Evolutionary conservation across 2,888 invertebrate genomes (phyloP).

Genomic region (Amphipoea oculea): DNA sequence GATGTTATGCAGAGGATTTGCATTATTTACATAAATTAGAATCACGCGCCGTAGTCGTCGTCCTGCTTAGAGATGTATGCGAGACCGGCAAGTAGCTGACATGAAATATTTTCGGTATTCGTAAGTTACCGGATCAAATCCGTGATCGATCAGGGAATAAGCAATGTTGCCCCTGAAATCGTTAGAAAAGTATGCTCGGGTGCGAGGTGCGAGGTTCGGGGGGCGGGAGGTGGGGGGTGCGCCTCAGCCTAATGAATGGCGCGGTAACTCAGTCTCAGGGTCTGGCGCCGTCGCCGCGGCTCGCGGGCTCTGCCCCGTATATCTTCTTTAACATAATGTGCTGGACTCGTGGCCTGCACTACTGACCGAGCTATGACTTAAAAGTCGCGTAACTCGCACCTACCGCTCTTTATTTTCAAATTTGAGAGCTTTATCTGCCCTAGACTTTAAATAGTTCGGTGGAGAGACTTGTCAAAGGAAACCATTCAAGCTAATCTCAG

Average conservation of each 20-base stretch:
- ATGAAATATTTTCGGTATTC: not conserved
- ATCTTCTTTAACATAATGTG: slow-evolving; percentile 8
- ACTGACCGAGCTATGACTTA: slow-evolving; percentile 2
- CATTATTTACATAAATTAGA: not conserved
- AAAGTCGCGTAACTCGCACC: no score
- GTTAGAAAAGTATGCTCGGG: slow-evolving; percentile 53
- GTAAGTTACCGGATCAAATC: slow-evolving; percentile 15
- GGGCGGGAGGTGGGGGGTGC: slow-evolving; percentile 4
- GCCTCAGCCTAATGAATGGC: slow-evolving; percentile 65
- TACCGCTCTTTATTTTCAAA: not conserved
- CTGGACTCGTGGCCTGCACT: not conserved
- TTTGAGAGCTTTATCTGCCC: not conserved
- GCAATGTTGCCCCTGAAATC: slow-evolving; percentile 56
- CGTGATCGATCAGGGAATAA: slow-evolving; percentile 50
- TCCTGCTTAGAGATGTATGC: not conserved
- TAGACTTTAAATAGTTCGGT: not conserved
- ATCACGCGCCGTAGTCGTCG: not conserved
- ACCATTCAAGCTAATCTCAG: not conserved
- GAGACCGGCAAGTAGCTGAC: not conserved
- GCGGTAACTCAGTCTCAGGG: slow-evolving; percentile 62
- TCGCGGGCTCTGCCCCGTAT: not conserved
- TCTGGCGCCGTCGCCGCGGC: not conserved
- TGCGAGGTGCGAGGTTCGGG: slow-evolving; percentile 8
- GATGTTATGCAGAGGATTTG: slow-evolving; percentile 8
- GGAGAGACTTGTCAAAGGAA: not conserved